Evolutionary conservation across 2,888 invertebrate species (phyloP), one percentile per base, ranked within the genome.

Genomic region (Noctua janthe): DNA sequence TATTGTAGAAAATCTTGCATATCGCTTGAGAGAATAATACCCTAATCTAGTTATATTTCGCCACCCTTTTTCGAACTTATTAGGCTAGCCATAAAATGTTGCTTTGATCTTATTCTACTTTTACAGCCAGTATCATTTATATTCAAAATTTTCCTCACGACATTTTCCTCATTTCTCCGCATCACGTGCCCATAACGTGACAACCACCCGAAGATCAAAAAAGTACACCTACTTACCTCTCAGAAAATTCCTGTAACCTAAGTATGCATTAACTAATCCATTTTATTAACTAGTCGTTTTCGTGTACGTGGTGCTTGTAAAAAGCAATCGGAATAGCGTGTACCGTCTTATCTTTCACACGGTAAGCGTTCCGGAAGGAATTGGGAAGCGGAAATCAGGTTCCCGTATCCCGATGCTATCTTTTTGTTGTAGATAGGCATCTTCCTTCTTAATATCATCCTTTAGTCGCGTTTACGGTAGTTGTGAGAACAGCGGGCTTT

Each of bases 331-430:
- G 54, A 51, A 72, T 72, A 70, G n/a, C 54, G 66, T 74, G 54
- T 47, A 71, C 35, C 54, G 23, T 62, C 43, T 85, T 76, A 81
- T 74, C 72, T 85, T 59, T 59, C 29, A 59, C 72, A 79, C 66
- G 85, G 72, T 85, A 88, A 85, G 71, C 81, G 82, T 67, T 76
- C 81, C 71, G 75, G 71, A 64, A 73, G 67, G 67, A 80, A 80
- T 76, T 62, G 49, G 67, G 73, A 80, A 66, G 15, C 39, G 81
- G 71, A 81, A 76, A 85, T 88, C 75, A 70, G 74, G 85, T 75
- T 88, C 71, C 66, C 84, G 75, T 76, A 85, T 80, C 87, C n/a
- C 35, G 74, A 73, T 80, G 64, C 71, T 87, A 84, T 84, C 81
- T 49, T 23, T 87, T 83, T 82, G 59, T 85, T 13, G 67, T 8